Evolutionary conservation across 2,113 vertebrate genomes (phyloP).

Genomic region (Campylomormyrus tamandua): DNA sequence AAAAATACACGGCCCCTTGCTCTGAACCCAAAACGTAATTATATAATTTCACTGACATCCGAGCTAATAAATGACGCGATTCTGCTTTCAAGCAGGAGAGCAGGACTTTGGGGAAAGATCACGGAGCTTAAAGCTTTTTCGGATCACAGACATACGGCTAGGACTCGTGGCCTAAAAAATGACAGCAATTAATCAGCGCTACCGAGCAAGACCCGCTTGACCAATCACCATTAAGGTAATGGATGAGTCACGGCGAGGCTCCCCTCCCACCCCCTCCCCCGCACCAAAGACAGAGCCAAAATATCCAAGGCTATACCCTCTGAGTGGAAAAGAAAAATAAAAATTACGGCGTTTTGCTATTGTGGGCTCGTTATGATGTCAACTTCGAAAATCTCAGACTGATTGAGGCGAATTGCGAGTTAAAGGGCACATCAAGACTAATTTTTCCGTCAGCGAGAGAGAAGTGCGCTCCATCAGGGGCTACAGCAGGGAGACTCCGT

Average conservation of each 20-base stretch:
- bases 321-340: conserved; percentile 34
- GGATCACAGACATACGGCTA: conserved; percentile 40
- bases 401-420: conserved; percentile 50
- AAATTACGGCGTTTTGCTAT: conserved; percentile 21
- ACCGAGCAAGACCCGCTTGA: conserved; percentile 48
- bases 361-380: conserved; percentile 38
- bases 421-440: conserved; percentile 51
- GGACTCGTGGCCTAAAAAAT: conserved; percentile 51
- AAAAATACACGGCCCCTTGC: conserved; percentile 32
- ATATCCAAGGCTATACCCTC: not conserved
- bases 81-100: conserved; percentile 40
- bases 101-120: conserved; percentile 16
- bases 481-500: not conserved
- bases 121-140: conserved; percentile 29
- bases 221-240: conserved; percentile 56
- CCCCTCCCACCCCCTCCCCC: conserved; percentile 28
- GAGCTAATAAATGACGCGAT: conserved; percentile 48
- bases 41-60: conserved; percentile 45
- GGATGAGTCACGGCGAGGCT: conserved; percentile 35
- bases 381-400: conserved; percentile 45
- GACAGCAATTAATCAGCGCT: conserved; percentile 60
- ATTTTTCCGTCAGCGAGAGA: conserved; percentile 34
- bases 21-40: conserved; percentile 41
- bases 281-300: conserved; percentile 15
- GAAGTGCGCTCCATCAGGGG: conserved; percentile 2